A percentile compares a stretch with the other conserved stretches of the same genome.
phyloP scores from a whole-genome alignment of 2,888 invertebrate species.

The Phania funesta region DNA sequence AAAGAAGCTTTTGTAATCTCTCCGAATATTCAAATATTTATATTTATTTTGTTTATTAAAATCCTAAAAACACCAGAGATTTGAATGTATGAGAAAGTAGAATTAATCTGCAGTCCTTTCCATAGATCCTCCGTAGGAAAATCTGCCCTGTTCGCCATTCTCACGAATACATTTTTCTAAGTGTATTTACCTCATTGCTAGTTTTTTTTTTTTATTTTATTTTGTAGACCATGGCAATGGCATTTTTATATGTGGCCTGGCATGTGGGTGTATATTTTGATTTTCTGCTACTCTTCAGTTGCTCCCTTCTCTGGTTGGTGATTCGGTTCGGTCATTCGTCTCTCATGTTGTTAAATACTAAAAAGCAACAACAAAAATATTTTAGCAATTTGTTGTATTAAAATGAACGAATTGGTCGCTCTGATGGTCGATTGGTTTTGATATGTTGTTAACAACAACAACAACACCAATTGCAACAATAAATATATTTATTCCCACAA shows the following conservation, averaged over 20 bases:
- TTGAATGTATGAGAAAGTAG: too few relatives aligned
- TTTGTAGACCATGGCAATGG: conserved; percentile 56
- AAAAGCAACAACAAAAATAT: background rate
- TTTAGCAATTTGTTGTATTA: conserved; percentile 5
- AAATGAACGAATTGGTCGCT: conserved; percentile 29
- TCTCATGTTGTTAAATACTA: conserved; percentile 25
- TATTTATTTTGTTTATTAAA: too few relatives aligned
- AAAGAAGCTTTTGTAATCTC: too few relatives aligned
- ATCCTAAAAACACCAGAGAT: too few relatives aligned
- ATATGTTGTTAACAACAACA: conserved; percentile 28
- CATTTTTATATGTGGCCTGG: conserved; percentile 56
- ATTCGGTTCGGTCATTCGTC: conserved; percentile 46
- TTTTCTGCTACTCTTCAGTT: background rate
- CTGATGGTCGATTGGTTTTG: conserved; percentile 49
- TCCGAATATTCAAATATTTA: too few relatives aligned
- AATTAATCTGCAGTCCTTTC: too few relatives aligned
- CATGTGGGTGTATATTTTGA: conserved; percentile 30
- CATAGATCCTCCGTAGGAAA: too few relatives aligned
- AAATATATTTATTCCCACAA: conserved; percentile 5
- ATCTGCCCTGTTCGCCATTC: too few relatives aligned
- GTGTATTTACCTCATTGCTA: conserved; percentile 33
- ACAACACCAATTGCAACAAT: background rate
- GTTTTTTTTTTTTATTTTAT: too few relatives aligned
- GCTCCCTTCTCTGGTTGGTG: conserved; percentile 33
- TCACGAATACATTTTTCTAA: background rate